Evolutionary conservation across 2,113 vertebrate species (phyloP), one percentile per base, ranked within the genome.

Genomic region (Salvelinus fontinalis): DNA sequence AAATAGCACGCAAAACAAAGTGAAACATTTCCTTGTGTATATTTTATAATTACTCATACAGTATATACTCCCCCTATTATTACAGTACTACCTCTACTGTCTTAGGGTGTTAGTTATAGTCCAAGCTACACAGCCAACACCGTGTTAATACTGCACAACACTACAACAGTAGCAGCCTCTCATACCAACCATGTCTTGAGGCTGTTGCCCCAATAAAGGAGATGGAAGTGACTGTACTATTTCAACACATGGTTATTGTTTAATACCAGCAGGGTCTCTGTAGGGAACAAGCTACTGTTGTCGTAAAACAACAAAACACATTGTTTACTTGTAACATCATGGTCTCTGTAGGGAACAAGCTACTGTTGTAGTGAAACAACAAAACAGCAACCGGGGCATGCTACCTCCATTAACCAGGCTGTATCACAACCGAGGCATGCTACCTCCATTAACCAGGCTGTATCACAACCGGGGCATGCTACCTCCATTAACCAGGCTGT

Each of bases 221-320:
- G 51, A 70, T 72, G 44, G 57, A 68, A 75, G 75, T 71, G 64
- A 75, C 60, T 57, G 60, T 65, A 67, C n/a, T 14, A 54, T 77
- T 87, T 78, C 67, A 44, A 83, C 70, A 66, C 18, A 49, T 71
- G 72, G 73, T 57, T 54, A 26, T 64, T 67, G 67, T 71, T 66
- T 69, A 31, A 24, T 66, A 76, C 44, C 77, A 77, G 81, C 75
- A 72, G 75, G 77, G 54, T 64, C 64, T 24, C 60, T 5, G 14
- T 71, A 80, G 54, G 65, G 3, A 27, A 81, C 49, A 44, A 22
- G 80, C 70, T 82, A 68, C 77, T 62, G 64, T 73, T 73, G 71
- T 74, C 59, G 27, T n/a, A 70, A 76, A 75, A 20, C 9, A 68
- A 24, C 1, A 20, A 62, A 34, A 34, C 31, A 39, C 34, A 24